Base-by-base conservation (phyloP, 2,113 vertebrate genomes). In the Raja brachyura region DNA sequence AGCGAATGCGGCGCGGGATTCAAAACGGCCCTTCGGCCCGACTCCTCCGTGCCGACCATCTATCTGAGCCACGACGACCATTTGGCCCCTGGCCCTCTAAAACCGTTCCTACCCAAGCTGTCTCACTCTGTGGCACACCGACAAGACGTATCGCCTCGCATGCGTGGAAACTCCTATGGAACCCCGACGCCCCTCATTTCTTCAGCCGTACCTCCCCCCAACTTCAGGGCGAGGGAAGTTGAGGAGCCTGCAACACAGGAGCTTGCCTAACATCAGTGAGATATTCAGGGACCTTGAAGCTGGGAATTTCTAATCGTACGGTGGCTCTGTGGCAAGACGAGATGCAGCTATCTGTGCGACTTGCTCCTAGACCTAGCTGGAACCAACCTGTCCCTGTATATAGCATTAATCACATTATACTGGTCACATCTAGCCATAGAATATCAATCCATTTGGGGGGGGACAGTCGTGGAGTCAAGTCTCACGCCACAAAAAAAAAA, bases 111-210 rank as follows among this genome's bases (percentile, higher is more conserved):
- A 48, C 3, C 39, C 39, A 48, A 48, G 39, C n/a, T 48, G 39
- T 48, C 59, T 31, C 83, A 63, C 59, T 86, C 56, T 88, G 61
- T 88, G 61, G 31, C 63, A 31, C 63, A 88, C 63, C n/a, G 31
- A 88, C 31, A 63, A 63, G 83, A 88, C 83, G 83, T 63, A 88
- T 88, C 83, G 63, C 83, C 83, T 8, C 14, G 83, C 83, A 88
- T 88, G 83, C n/a, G 63, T 59, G 63, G 59, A 88, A 88, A 88
- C 83, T 63, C n/a, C 25, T 86, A n/a, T 59, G 63, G 63, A 88
- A 88, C 59, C 83, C 83, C 31, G 59, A 31, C 59, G 9, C 83
- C 83, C 59, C 59, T 88, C 13, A 63, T 88, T 63, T 66, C 59
- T 31, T n/a, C n/a, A 88, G 5, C 63, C 16, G 13, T 88, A 88